Evolutionary conservation across 2,113 vertebrate species (phyloP).

Genomic region (Opisthocomus hoazin): DNA sequence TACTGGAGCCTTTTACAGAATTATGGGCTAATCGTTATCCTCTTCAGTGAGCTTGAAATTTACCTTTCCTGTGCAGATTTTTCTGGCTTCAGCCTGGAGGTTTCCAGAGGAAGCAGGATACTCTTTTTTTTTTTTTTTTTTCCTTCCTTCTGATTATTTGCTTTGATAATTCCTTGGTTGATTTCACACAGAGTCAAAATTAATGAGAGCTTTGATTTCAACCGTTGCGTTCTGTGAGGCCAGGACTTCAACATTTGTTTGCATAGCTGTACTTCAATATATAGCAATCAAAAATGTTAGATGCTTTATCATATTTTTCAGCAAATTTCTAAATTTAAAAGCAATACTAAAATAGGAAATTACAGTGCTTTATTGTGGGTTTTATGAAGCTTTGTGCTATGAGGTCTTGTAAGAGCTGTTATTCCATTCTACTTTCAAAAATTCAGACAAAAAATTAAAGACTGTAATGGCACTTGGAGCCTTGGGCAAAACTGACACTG

Average conservation of each 20-base stretch:
- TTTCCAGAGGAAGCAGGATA: not conserved
- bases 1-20: not conserved
- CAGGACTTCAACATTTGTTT: not conserved
- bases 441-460: not conserved
- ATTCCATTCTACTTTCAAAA: not conserved
- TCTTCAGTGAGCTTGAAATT: not conserved
- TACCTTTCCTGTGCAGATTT: not conserved
- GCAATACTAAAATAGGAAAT: not conserved
- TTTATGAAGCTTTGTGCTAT: not conserved
- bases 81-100: not conserved
- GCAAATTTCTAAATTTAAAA: not conserved
- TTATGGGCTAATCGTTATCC: not conserved
- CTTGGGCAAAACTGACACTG: not conserved
- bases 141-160: conserved; percentile 14
- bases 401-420: not conserved
- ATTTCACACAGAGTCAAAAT: not conserved
- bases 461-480: not conserved
- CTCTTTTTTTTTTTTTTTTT: not conserved
- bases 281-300: not conserved
- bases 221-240: not conserved
- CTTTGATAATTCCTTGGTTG: not conserved
- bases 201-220: not conserved
- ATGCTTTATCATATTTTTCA: not conserved
- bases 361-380: not conserved
- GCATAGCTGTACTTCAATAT: not conserved